Conservation (phyloP, 2,797 vertebrate genomes). For the Hafferia zeledoni region DNA sequence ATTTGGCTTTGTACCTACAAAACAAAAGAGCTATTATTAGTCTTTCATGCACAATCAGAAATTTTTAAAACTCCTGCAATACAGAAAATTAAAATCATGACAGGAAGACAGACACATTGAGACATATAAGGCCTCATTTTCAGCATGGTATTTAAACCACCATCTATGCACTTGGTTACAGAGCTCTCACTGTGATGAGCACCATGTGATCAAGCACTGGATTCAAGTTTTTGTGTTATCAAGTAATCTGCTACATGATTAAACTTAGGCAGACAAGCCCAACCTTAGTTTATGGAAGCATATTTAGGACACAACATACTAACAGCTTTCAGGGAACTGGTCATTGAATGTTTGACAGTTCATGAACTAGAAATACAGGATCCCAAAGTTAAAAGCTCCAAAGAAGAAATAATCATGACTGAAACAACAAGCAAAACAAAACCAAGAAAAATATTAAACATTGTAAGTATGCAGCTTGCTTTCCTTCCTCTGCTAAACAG, state of each 20-base stretch:
- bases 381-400: background rate
- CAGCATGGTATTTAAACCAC: background rate
- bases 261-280: background rate
- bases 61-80: background rate
- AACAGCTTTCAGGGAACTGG: background rate
- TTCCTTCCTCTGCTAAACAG: background rate
- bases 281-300: slow-evolving; percentile 3
- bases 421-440: background rate
- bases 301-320: background rate
- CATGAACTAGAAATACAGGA: background rate
- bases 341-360: background rate
- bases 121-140: background rate
- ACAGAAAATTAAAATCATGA: background rate
- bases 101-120: background rate
- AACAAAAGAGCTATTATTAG: slow-evolving; percentile 38
- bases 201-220: background rate
- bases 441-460: background rate
- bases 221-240: background rate
- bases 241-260: background rate
- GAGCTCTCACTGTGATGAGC: background rate
- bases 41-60: background rate
- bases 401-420: background rate
- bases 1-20: slow-evolving; percentile 62
- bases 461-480: background rate
- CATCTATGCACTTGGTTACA: background rate